Evolutionary conservation across 2,888 invertebrate species (phyloP).

Genomic region (Pristionchus fissidentatus): DNA sequence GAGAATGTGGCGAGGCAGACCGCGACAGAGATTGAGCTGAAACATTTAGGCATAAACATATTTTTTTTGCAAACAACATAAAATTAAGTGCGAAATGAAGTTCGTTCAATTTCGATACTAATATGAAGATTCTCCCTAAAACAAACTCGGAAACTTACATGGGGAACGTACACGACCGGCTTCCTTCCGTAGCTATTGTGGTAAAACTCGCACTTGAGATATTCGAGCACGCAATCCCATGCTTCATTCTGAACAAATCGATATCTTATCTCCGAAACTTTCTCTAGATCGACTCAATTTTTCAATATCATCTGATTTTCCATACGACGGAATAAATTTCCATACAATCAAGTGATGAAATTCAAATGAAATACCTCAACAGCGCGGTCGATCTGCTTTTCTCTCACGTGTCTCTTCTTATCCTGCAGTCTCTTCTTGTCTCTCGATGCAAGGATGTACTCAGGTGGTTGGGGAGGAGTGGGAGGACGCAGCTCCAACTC

Average conservation of each 20-base stretch:
- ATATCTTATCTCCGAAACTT: too few relatives aligned
- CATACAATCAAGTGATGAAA: background rate
- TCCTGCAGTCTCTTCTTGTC: conserved; percentile 6
- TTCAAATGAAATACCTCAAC: background rate
- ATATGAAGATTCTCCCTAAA: too few relatives aligned
- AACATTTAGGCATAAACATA: background rate
- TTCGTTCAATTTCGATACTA: too few relatives aligned
- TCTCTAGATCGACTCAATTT: too few relatives aligned
- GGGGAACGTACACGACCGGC: background rate
- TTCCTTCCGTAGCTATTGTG: conserved; percentile 45
- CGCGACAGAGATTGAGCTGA: conserved; percentile 36
- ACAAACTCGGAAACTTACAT: conserved; percentile 1
- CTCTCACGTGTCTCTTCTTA: background rate
- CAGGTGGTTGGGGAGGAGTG: background rate
- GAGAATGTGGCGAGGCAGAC: conserved; percentile 29
- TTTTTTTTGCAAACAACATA: background rate
- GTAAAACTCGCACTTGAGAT: conserved; percentile 26
- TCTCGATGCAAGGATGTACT: background rate
- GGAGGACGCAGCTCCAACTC: background rate
- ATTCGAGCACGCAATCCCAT: conserved; percentile 14
- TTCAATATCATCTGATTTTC: too few relatives aligned
- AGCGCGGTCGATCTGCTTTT: background rate
- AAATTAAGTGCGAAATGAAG: too few relatives aligned
- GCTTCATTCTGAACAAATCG: background rate
- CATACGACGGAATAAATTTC: too few relatives aligned